Conservation (phyloP, 2,888 invertebrate species). For the Myopa testacea region DNA sequence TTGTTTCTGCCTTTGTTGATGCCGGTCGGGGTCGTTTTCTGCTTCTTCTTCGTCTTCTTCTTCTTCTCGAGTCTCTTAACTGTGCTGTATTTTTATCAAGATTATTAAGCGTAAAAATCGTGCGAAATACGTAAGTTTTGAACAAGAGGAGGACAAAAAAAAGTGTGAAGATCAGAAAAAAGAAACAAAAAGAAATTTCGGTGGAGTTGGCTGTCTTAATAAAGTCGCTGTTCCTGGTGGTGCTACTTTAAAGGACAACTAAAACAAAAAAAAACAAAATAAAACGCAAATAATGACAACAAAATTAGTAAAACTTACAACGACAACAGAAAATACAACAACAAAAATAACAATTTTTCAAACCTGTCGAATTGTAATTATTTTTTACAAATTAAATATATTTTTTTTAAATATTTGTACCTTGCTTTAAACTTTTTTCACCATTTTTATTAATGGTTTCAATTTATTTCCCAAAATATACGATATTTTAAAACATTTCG, state of each 20-base stretch:
- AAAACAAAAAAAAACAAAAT: too few species aligned
- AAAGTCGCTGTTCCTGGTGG: too few species aligned
- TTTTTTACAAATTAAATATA: too few species aligned
- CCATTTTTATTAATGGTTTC: background rate
- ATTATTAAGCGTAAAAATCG: conserved; percentile 6
- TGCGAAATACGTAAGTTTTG: conserved; percentile 1
- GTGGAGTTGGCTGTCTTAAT: background rate
- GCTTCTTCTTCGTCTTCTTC: background rate
- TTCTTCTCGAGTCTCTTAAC: background rate
- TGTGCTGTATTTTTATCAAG: conserved; percentile 1
- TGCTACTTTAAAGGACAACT: too few species aligned
- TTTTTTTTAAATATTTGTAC: background rate
- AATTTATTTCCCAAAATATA: too few species aligned
- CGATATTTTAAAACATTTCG: too few species aligned
- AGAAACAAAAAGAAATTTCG: too few species aligned
- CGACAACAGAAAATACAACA: too few species aligned
- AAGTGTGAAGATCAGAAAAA: background rate
- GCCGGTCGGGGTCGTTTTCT: background rate
- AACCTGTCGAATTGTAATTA: too few species aligned
- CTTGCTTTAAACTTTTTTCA: background rate
- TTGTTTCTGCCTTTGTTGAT: background rate
- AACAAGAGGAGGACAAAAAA: background rate
- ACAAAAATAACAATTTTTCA: background rate
- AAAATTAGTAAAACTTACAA: too few species aligned
- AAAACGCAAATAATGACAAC: too few species aligned